Conservation (phyloP, 2,797 vertebrate genomes). For the Orientallactaga sibirica region DNA sequence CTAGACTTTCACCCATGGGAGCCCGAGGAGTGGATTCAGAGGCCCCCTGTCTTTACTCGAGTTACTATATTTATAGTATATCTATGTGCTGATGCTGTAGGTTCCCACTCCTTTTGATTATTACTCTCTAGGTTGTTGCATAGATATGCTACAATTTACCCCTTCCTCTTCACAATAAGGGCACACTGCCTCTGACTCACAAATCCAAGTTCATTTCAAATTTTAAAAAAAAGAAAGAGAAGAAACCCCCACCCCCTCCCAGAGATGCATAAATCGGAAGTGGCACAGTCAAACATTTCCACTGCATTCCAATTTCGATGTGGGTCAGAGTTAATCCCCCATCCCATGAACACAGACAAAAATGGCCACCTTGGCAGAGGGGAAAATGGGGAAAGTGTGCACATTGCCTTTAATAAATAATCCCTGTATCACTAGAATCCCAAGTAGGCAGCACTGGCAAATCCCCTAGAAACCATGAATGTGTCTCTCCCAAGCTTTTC, state of each 20-base stretch:
- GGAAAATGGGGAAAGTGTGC: constrained; percentile 11
- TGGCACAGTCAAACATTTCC: background rate
- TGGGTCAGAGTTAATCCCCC: background rate
- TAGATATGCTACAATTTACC: background rate
- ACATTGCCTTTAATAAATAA: constrained; percentile 71
- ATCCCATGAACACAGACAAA: background rate
- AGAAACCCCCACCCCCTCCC: background rate
- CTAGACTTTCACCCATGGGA: constrained; percentile 2
- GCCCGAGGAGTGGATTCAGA: background rate
- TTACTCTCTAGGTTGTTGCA: too few species aligned
- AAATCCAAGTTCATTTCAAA: constrained; percentile 37
- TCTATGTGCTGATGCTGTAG: too few species aligned
- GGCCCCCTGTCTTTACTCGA: background rate
- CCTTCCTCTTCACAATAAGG: background rate
- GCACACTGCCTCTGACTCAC: background rate
- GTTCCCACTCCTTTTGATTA: background rate
- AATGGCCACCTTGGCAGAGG: constrained; percentile 19
- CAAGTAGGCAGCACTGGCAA: constrained; percentile 77
- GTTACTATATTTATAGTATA: background rate
- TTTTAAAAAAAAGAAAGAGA: constrained; percentile 4
- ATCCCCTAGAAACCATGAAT: constrained; percentile 66
- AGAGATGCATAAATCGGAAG: background rate
- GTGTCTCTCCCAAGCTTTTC: constrained; percentile 69
- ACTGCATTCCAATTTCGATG: background rate
- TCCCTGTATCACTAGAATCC: constrained; percentile 65